A percentile compares a stretch with the other conserved stretches of the same genome.
These are phyloP conservation scores for Heteromormyrus szaboi DNA, from an alignment of 2,797 vertebrate species.

Conservation along the genomic window DNA sequence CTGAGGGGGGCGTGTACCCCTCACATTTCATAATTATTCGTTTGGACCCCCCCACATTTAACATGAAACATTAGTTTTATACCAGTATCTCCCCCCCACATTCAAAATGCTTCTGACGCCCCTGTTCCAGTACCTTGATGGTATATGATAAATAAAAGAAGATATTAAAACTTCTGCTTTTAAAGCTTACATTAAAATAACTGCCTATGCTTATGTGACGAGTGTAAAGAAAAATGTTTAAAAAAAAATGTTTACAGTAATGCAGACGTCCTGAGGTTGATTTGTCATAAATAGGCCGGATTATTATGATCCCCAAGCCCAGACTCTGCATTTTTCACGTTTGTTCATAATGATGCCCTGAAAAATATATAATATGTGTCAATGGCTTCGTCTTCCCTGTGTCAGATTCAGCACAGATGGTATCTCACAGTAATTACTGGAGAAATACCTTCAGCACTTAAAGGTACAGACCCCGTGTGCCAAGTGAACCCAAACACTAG, in stretches of 20 bases:
- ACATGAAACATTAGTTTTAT: no score
- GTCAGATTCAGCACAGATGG: background rate
- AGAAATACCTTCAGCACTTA: background rate
- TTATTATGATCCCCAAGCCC: background rate
- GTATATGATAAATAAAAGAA: background rate
- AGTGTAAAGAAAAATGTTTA: background rate
- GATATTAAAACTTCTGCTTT: background rate
- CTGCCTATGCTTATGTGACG: background rate
- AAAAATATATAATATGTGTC: background rate
- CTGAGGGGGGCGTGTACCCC: no score
- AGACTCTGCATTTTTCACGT: background rate
- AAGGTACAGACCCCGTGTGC: background rate
- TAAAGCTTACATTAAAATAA: background rate
- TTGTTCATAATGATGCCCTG: background rate
- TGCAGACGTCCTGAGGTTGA: background rate
- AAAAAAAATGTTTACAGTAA: background rate
- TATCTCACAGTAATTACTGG: background rate
- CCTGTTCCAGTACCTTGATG: background rate
- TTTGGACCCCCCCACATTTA: no score
- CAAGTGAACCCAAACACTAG: background rate
- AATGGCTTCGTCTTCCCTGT: background rate
- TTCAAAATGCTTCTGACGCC: no score
- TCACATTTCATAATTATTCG: no score
- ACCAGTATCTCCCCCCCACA: no score
- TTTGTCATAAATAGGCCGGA: background rate